Conservation (phyloP, 2,113 vertebrate genomes). For the Microcebus lehilahytsara region DNA sequence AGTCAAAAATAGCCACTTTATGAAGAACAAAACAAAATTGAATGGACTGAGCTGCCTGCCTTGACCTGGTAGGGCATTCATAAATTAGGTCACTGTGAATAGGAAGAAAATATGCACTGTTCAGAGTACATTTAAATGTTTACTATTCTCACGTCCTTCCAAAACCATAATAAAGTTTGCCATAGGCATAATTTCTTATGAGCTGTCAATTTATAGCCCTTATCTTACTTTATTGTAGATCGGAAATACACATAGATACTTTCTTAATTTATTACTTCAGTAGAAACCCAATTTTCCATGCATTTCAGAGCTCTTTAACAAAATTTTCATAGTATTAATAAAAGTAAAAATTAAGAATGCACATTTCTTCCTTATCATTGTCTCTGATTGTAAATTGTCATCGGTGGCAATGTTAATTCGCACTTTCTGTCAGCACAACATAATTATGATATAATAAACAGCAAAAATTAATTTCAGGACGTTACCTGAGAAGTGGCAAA, state of each 20-base stretch:
- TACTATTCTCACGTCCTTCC: neutral
- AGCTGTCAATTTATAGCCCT: neutral
- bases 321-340: neutral
- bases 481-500: conserved; percentile 93
- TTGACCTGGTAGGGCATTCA: neutral
- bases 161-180: neutral
- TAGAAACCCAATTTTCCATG: neutral
- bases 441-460: rapidly evolving
- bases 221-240: neutral
- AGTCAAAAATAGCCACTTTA: conserved; percentile 55
- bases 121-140: neutral
- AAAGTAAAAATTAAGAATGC: neutral
- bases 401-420: neutral
- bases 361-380: neutral
- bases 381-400: neutral
- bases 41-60: neutral
- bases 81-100: neutral
- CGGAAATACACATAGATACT: neutral
- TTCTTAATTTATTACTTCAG: neutral
- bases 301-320: neutral
- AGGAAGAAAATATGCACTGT: neutral
- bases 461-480: neutral
- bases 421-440: neutral
- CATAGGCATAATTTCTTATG: neutral
- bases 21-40: conserved; percentile 28